A percentile compares a stretch with the other conserved stretches of the same genome.
Conservation (phyloP, 2,888 invertebrate species). For the Stenichneumon culpator region DNA sequence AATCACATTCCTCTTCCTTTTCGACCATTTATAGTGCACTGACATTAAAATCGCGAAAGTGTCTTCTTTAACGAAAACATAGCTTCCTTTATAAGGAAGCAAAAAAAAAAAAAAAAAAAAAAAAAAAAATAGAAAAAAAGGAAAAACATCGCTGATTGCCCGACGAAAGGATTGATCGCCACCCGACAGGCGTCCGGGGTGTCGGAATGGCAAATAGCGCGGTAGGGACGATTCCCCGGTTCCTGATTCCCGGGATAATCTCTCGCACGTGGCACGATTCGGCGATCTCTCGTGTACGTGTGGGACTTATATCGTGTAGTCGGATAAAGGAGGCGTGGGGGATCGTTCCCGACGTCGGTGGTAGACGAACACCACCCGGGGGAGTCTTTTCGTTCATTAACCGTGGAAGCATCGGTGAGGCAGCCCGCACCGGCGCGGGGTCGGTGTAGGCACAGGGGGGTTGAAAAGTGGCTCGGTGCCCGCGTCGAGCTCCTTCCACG, state of each 20-base stretch:
- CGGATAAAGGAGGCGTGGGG: conserved; percentile 7
- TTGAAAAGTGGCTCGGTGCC: conserved; percentile 60
- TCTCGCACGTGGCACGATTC: conserved; percentile 41
- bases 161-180: not conserved
- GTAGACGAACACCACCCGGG: conserved; percentile 63
- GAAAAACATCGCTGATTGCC: not conserved
- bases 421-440: not conserved
- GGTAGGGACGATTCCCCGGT: conserved; percentile 9
- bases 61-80: no score
- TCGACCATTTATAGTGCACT: no score
- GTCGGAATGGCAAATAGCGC: not conserved
- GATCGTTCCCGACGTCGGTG: conserved; percentile 59
- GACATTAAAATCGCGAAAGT: no score
- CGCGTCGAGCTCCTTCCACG: conserved; percentile 29
- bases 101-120: not conserved
- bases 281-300: not conserved
- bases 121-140: not conserved
- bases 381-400: conserved; percentile 76
- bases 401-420: conserved; percentile 50
- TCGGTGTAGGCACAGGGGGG: conserved; percentile 29
- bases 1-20: no score
- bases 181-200: not conserved
- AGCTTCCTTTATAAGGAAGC: no score
- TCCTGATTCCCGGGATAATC: conserved; percentile 30
- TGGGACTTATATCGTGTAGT: not conserved